Evolutionary conservation across 2,888 invertebrate species (phyloP).

Genomic region (Lasioglossum calceatum): DNA sequence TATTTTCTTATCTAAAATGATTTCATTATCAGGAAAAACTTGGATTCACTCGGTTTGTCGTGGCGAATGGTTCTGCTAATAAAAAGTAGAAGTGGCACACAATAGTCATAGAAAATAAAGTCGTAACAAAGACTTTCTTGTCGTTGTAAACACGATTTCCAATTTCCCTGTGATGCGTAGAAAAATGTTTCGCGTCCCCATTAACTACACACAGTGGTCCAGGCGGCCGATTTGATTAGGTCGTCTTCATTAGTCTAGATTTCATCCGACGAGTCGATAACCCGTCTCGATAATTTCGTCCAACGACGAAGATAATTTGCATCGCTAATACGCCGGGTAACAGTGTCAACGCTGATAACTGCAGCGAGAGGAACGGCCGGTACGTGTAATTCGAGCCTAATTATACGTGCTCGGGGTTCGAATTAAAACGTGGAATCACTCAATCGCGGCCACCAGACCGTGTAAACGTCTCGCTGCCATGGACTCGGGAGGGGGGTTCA

Average conservation of each 20-base stretch:
- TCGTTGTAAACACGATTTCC: no score
- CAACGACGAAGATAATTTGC: constrained; percentile 26
- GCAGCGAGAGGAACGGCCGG: background rate
- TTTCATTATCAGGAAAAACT: background rate
- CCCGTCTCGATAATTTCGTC: constrained; percentile 25
- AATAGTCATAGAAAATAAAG: no score
- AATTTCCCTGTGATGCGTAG: no score
- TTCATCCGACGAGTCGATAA: constrained; percentile 11
- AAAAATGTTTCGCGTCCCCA: no score
- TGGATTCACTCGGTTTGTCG: background rate
- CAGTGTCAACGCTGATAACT: constrained; percentile 38
- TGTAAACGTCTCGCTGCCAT: background rate
- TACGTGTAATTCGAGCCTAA: constrained; percentile 40
- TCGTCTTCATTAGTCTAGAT: constrained; percentile 38
- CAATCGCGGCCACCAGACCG: background rate
- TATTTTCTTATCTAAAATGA: background rate
- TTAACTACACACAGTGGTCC: no score
- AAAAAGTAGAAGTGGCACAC: no score
- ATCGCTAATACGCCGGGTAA: constrained; percentile 30
- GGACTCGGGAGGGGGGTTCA: background rate
- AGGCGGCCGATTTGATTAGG: background rate
- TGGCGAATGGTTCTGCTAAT: no score
- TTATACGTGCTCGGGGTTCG: constrained; percentile 38
- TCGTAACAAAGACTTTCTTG: no score
- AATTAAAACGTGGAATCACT: constrained; percentile 29